Conservation (phyloP, 2,113 vertebrate species). For the Sander vitreus region DNA sequence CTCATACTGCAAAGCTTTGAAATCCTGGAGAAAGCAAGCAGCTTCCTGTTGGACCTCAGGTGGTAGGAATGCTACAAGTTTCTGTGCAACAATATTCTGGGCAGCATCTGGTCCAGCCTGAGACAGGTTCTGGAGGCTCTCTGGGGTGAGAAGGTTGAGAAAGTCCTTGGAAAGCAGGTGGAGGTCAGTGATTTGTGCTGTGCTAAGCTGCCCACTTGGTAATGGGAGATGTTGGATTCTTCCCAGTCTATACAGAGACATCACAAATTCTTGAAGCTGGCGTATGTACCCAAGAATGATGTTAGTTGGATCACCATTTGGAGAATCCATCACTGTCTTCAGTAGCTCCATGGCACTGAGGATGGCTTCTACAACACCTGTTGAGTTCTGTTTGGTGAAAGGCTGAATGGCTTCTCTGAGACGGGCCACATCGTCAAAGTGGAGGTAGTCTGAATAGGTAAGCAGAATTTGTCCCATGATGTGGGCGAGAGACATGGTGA, state of each 20-base stretch:
- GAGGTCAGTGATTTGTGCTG: constrained; percentile 57
- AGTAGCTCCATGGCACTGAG: constrained; percentile 70
- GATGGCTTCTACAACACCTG: constrained; percentile 63
- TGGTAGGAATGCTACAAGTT: constrained; percentile 67
- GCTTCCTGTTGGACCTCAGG: constrained; percentile 49
- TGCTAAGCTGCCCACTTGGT: constrained; percentile 49
- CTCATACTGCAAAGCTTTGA: constrained; percentile 63
- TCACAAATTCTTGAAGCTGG: constrained; percentile 71
- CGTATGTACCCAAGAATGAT: constrained; percentile 69
- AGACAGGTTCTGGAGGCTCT: constrained; percentile 59
- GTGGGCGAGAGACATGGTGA: constrained; percentile 70
- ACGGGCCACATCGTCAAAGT: constrained; percentile 44
- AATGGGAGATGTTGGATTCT: constrained; percentile 40
- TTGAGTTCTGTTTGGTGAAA: constrained; percentile 74
- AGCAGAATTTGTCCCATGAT: constrained; percentile 71
- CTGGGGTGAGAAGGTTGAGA: constrained; percentile 67
- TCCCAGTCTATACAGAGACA: constrained; percentile 52
- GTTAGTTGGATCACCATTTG: constrained; percentile 58
- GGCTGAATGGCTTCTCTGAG: constrained; percentile 63
- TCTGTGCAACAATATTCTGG: constrained; percentile 58
- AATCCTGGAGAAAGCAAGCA: constrained; percentile 56
- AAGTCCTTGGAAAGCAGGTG: constrained; percentile 49
- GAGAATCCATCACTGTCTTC: constrained; percentile 57
- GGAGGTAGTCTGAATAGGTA: constrained; percentile 66
- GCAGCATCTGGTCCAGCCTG: constrained; percentile 60